Conservation (phyloP, 1,140 invertebrate genomes). For the Babylonia areolata region DNA sequence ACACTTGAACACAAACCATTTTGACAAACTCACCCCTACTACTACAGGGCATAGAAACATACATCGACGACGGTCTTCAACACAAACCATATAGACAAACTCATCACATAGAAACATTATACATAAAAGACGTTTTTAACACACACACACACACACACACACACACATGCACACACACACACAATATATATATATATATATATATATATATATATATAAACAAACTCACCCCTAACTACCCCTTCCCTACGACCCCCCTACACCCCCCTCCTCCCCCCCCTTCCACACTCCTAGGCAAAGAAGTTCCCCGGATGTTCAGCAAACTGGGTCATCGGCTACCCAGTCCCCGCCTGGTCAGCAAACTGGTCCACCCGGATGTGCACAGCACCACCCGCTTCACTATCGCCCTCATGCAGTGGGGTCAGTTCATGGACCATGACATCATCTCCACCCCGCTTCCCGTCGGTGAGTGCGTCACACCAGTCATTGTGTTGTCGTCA, state of each 20-base stretch:
- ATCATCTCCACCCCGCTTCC: slow-evolving; percentile 77
- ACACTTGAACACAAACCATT: too few species aligned
- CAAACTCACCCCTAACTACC: neutral
- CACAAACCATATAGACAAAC: too few species aligned
- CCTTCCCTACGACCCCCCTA: neutral
- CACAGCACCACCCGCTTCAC: slow-evolving; percentile 74
- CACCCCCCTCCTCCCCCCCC: neutral
- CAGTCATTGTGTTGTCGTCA: neutral
- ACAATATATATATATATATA: neutral
- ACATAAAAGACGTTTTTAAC: neutral
- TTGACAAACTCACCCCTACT: too few species aligned
- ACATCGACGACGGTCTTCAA: too few species aligned
- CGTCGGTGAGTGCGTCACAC: slow-evolving; percentile 25
- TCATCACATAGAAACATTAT: too few species aligned
- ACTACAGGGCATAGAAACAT: too few species aligned
- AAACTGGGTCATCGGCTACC: slow-evolving; percentile 20
- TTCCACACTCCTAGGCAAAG: neutral
- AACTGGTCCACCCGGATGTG: slow-evolving; percentile 30
- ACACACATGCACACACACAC: neutral
- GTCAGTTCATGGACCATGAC: slow-evolving; percentile 97
- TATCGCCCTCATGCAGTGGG: slow-evolving; percentile 99
- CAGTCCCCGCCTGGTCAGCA: slow-evolving; percentile 35
- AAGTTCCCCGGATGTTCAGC: slow-evolving; percentile 22
- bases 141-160: neutral
- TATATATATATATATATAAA: neutral